Percentiles rank a stretch among this genome's conserved stretches.
phyloP scores from a whole-genome alignment of 2,888 invertebrate species.

The Arge pagana region DNA sequence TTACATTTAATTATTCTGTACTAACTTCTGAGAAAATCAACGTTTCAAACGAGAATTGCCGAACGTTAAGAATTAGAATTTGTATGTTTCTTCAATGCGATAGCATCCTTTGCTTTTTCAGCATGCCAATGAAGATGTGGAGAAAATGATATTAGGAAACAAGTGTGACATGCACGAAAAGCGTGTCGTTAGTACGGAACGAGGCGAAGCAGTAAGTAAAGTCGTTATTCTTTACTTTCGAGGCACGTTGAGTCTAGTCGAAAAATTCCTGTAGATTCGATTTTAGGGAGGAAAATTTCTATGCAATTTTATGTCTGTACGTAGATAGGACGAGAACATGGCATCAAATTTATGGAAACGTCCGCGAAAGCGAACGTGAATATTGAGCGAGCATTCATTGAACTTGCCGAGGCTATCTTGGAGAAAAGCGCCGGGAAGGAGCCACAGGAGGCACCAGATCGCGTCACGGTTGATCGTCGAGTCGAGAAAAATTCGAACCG shows the following conservation, averaged over 20 bases:
- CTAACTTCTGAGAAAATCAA: too few species aligned
- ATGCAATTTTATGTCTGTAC: too few species aligned
- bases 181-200: conserved; percentile 87
- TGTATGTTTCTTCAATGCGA: not conserved
- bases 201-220: conserved; percentile 85
- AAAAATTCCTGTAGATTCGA: not conserved
- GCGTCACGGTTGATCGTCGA: conserved; percentile 75
- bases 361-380: conserved; percentile 97
- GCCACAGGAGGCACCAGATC: conserved; percentile 74
- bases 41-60: too few species aligned
- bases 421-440: conserved; percentile 87
- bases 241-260: too few species aligned
- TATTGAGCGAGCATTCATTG: conserved; percentile 93
- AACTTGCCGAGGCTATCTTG: conserved; percentile 92
- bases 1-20: conserved; percentile 7
- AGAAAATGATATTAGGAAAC: conserved; percentile 98
- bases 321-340: conserved; percentile 96
- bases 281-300: not conserved
- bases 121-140: conserved; percentile 98
- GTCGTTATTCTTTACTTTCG: conserved; percentile 8
- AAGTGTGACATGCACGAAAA: conserved; percentile 98
- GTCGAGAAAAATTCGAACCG: conserved; percentile 68
- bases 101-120: conserved; percentile 55
- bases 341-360: conserved; percentile 96
- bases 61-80: too few species aligned